A percentile compares a stretch with the other conserved stretches of the same genome.
Conservation (phyloP, 2,797 vertebrate species). For the Cheirogaleus major region DNA sequence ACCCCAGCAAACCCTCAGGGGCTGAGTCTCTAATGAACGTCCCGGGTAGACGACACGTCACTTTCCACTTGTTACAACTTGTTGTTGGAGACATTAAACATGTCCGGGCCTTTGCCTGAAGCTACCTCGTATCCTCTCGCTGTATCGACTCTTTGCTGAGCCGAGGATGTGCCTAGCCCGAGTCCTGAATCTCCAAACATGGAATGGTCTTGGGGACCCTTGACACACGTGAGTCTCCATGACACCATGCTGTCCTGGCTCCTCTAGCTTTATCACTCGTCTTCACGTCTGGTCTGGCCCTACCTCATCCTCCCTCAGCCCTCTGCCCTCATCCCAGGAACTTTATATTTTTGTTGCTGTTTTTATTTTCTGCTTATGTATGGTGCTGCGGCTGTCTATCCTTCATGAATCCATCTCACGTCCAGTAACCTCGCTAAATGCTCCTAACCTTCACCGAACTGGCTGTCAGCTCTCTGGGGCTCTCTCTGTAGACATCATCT, state of each 20-base stretch:
- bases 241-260: too few relatives aligned
- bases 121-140: accelerated
- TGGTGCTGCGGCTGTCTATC: accelerated
- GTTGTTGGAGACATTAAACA: neutral
- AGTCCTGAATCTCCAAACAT: accelerated
- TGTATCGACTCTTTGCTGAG: too few relatives aligned
- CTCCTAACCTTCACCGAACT: accelerated
- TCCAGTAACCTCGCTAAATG: neutral
- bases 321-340: neutral
- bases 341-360: neutral
- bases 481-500: neutral
- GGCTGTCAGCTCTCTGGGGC: neutral
- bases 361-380: neutral
- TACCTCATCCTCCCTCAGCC: too few relatives aligned
- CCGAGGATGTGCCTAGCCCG: neutral
- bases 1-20: accelerated
- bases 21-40: neutral
- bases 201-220: neutral
- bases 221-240: neutral
- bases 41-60: neutral
- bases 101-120: neutral
- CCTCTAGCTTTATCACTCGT: neutral
- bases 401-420: accelerated
- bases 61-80: neutral
- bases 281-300: accelerated